phyloP scores from a whole-genome alignment of 2,113 vertebrate genomes.

The Etheostoma cragini region DNA sequence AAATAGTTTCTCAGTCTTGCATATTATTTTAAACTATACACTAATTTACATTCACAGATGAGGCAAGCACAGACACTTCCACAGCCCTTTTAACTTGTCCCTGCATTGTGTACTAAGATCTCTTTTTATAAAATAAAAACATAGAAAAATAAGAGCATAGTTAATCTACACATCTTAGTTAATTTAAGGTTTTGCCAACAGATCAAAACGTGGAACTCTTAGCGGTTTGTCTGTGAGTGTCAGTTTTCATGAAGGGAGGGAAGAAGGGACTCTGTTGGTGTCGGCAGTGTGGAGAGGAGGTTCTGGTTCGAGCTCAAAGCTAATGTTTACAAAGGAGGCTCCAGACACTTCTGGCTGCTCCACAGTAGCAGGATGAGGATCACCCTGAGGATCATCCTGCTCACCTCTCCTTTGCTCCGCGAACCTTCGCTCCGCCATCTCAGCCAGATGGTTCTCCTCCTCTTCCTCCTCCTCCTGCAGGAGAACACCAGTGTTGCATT shows the following conservation, averaged over 20 bases:
- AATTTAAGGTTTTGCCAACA: constrained; percentile 18
- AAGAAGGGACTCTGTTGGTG: constrained; percentile 84
- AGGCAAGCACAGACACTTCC: constrained; percentile 20
- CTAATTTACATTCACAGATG: constrained; percentile 44
- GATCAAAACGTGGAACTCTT: constrained; percentile 13
- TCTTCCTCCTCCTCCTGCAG: constrained; percentile 94
- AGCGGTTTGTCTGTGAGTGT: not conserved
- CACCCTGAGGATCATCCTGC: constrained; percentile 77
- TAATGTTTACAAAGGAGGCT: constrained; percentile 93
- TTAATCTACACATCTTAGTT: constrained; percentile 26
- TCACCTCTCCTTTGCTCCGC: constrained; percentile 82
- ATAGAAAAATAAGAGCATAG: constrained; percentile 48
- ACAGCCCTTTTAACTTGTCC: constrained; percentile 49
- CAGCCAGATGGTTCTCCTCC: constrained; percentile 92
- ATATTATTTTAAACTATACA: constrained; percentile 19
- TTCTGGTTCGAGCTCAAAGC: constrained; percentile 91
- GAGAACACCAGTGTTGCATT: not conserved
- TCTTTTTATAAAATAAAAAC: constrained; percentile 30
- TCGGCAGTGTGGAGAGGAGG: constrained; percentile 76
- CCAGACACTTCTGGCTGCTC: constrained; percentile 87
- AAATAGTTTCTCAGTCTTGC: constrained; percentile 13
- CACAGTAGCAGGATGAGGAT: constrained; percentile 67
- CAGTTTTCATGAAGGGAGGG: constrained; percentile 85
- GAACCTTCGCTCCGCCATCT: constrained; percentile 90
- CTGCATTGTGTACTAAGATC: constrained; percentile 32